A percentile compares a stretch with the other conserved stretches of the same genome.
Conservation (phyloP, 1,140 invertebrate genomes). For the Nymphalis io region DNA sequence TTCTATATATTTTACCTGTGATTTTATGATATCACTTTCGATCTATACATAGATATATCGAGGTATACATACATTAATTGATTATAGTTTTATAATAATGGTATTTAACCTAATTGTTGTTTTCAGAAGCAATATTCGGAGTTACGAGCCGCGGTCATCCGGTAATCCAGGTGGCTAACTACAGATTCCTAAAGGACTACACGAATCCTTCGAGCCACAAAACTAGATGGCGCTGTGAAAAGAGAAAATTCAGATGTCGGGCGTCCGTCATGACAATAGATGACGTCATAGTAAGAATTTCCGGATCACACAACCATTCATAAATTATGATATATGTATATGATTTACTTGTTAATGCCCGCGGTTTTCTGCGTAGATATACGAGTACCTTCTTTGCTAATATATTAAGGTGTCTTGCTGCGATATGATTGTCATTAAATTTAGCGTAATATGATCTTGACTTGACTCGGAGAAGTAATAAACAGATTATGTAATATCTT, state of each 20-base stretch:
- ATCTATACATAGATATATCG: too few relatives aligned
- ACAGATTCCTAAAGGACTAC: slow-evolving; percentile 40
- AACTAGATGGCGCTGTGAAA: slow-evolving; percentile 44
- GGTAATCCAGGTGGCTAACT: slow-evolving; percentile 17
- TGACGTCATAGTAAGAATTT: slow-evolving; percentile 23
- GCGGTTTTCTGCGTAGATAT: too few relatives aligned
- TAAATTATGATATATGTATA: not conserved
- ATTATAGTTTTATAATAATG: not conserved
- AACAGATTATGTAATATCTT: too few relatives aligned
- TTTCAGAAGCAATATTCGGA: slow-evolving; percentile 28
- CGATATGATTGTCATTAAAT: too few relatives aligned
- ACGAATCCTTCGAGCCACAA: slow-evolving; percentile 18
- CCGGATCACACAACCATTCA: slow-evolving; percentile 33
- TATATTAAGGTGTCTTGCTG: too few relatives aligned
- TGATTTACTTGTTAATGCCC: too few relatives aligned
- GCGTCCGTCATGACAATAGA: slow-evolving; percentile 36
- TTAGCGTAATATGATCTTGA: too few relatives aligned
- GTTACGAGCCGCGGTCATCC: slow-evolving; percentile 24
- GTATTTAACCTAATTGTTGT: not conserved
- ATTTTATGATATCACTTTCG: too few relatives aligned
- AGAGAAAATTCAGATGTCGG: slow-evolving; percentile 25
- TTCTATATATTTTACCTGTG: too few relatives aligned
- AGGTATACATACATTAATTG: not conserved
- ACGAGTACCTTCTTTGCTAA: not conserved
- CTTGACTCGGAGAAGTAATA: too few relatives aligned